A percentile compares a stretch with the other conserved stretches of the same genome.
Conservation (phyloP, 2,797 vertebrate species). For the Lerista edwardsae region DNA sequence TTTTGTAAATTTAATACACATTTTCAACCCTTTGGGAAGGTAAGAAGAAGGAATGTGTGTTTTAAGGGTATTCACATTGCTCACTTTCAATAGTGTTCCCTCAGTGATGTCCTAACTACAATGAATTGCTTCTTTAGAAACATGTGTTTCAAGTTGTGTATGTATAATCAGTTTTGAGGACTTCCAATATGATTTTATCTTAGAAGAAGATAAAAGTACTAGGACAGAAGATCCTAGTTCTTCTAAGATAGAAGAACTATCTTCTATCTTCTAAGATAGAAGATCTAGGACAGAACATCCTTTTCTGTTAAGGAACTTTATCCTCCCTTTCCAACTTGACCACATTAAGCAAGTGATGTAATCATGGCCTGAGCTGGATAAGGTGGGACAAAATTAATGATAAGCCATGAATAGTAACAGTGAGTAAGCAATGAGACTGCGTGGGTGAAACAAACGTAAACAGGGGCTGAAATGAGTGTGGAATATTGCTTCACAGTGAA, state of each 20-base stretch:
- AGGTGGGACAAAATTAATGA: not conserved
- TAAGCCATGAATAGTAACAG: slow-evolving; percentile 14
- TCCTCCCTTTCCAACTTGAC: slow-evolving; percentile 24
- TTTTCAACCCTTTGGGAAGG: not conserved
- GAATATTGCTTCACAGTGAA: slow-evolving; percentile 3
- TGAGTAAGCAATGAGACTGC: slow-evolving; percentile 17
- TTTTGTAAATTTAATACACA: not conserved
- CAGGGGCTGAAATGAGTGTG: slow-evolving; percentile 23
- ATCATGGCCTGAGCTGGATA: slow-evolving; percentile 23
- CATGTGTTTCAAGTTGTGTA: not conserved
- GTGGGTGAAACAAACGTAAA: slow-evolving; percentile 26
- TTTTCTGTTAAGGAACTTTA: slow-evolving; percentile 18
- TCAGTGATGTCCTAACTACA: too few species aligned
- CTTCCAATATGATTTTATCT: not conserved
- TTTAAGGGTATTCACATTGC: not conserved
- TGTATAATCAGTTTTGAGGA: not conserved
- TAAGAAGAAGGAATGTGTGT: not conserved
- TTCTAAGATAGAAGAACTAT: too few species aligned
- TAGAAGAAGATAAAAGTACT: not conserved
- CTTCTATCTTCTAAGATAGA: not conserved
- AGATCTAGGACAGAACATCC: not conserved
- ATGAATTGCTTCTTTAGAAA: not conserved
- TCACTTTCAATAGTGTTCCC: not conserved
- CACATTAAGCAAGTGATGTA: not conserved
- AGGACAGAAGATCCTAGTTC: not conserved